Percentiles rank a stretch among this genome's conserved stretches.
Conservation (phyloP, 2,888 invertebrate species). For the Euclidia mi region DNA sequence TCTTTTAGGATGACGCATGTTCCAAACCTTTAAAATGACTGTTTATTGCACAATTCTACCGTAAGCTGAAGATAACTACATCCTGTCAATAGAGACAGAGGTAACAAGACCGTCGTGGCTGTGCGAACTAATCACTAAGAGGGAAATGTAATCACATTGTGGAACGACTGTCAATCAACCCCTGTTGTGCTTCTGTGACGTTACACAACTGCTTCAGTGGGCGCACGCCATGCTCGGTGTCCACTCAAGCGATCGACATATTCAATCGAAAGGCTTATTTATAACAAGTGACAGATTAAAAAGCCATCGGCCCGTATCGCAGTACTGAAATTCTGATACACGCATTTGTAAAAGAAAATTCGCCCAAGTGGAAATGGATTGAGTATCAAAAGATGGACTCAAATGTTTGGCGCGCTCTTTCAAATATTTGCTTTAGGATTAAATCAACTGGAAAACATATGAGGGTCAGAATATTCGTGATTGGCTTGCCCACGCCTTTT, state of each 20-base stretch:
- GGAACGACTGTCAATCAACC: not conserved
- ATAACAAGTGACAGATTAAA: slow-evolving; percentile 38
- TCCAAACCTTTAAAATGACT: no score
- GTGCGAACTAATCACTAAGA: slow-evolving; percentile 1
- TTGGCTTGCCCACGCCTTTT: slow-evolving; percentile 9
- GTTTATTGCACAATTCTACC: no score
- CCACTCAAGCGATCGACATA: slow-evolving; percentile 2
- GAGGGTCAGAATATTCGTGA: slow-evolving; percentile 52
- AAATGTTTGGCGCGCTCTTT: slow-evolving; percentile 59
- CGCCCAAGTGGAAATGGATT: slow-evolving; percentile 53
- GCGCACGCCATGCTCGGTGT: not conserved
- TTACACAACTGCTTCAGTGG: not conserved
- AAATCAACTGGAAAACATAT: slow-evolving; percentile 61
- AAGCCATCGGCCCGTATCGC: slow-evolving; percentile 24
- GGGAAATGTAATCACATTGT: not conserved
- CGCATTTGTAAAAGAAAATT: slow-evolving; percentile 46
- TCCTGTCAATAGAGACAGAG: not conserved
- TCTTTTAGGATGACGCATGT: no score
- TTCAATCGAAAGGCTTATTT: slow-evolving; percentile 2
- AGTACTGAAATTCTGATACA: slow-evolving; percentile 38
- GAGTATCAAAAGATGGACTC: slow-evolving; percentile 55
- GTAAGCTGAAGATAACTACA: no score
- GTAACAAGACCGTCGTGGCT: not conserved
- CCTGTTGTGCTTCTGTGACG: not conserved
- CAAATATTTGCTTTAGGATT: slow-evolving; percentile 59